These are phyloP conservation scores for Arremon brunneinucha DNA, from an alignment of 2,797 vertebrate genomes.

Conservation along the genomic window DNA sequence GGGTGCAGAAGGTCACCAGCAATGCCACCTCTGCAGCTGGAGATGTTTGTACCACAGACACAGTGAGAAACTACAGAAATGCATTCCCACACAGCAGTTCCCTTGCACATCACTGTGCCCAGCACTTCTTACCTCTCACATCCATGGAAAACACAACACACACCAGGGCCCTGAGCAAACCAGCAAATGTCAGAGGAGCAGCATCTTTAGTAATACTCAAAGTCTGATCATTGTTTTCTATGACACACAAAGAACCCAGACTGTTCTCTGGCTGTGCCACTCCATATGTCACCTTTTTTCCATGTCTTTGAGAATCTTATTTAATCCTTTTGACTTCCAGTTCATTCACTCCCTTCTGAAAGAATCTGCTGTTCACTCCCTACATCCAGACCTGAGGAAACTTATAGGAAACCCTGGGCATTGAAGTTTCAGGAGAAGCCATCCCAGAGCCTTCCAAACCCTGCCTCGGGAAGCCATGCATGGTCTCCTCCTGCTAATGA, in stretches of 20 bases:
- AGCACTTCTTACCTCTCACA: not conserved
- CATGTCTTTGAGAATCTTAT: not conserved
- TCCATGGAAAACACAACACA: rapidly evolving
- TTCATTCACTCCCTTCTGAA: not conserved
- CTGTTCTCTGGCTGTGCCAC: not conserved
- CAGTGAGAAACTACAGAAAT: not conserved
- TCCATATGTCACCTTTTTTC: not conserved
- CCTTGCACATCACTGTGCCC: not conserved
- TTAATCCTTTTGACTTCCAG: not conserved
- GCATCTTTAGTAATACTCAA: not conserved
- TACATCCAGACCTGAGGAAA: not conserved
- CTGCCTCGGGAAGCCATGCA: rapidly evolving
- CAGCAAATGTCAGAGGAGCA: not conserved
- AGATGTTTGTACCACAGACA: not conserved
- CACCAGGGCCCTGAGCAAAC: not conserved
- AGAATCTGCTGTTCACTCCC: not conserved
- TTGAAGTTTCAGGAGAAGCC: not conserved
- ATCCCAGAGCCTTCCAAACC: not conserved
- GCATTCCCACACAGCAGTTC: not conserved
- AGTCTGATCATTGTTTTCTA: not conserved
- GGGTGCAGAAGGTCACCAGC: not conserved
- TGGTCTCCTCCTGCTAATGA: too few relatives aligned
- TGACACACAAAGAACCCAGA: rapidly evolving
- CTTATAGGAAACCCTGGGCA: rapidly evolving
- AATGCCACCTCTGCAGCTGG: rapidly evolving